Conservation (phyloP, 2,888 invertebrate genomes). For the Mesorhabditis sp. region DNA sequence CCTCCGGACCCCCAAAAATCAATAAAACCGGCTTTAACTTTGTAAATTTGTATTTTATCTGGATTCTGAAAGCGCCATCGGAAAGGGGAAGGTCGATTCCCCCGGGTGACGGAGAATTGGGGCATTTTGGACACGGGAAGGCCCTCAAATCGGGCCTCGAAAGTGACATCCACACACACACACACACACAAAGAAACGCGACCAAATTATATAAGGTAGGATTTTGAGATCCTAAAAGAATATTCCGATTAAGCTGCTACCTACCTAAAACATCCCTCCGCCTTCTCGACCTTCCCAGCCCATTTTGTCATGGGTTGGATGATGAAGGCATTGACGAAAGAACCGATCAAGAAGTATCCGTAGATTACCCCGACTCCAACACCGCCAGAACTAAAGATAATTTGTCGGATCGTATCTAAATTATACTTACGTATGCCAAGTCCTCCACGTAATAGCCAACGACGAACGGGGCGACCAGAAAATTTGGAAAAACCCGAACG, state of each 20-base stretch:
- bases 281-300: constrained; percentile 63
- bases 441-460: constrained; percentile 64
- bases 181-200: too few relatives aligned
- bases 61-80: too few relatives aligned
- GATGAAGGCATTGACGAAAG: constrained; percentile 63
- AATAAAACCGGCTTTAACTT: too few relatives aligned
- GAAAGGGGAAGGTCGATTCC: too few relatives aligned
- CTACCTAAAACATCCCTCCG: constrained; percentile 66
- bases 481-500: constrained; percentile 38
- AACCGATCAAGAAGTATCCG: constrained; percentile 64
- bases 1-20: too few relatives aligned
- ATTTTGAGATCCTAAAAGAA: too few relatives aligned
- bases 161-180: too few relatives aligned
- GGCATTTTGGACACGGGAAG: too few relatives aligned
- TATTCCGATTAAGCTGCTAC: constrained; percentile 10
- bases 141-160: too few relatives aligned
- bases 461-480: constrained; percentile 62
- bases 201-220: too few relatives aligned
- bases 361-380: constrained; percentile 64
- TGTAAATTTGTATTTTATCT: too few relatives aligned
- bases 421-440: constrained; percentile 60
- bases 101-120: too few relatives aligned
- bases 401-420: background rate
- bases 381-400: constrained; percentile 62
- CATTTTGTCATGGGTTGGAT: constrained; percentile 64